Conservation (phyloP, 2,797 vertebrate genomes). For the Rhinichthys osculus region DNA sequence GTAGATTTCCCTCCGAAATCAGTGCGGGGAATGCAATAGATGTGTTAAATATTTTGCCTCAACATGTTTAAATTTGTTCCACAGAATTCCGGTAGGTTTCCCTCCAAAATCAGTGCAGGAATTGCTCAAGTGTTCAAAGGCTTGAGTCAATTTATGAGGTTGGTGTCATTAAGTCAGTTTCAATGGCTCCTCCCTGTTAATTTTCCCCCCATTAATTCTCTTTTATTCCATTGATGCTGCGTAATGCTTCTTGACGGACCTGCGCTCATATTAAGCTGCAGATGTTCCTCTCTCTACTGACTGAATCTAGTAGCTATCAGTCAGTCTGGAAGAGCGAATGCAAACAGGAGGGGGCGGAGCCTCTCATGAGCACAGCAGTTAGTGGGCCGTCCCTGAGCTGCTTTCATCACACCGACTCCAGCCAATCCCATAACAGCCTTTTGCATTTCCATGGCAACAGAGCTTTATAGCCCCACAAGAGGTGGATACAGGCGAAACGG, state of each 20-base stretch:
- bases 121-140: not conserved
- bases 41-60: not conserved
- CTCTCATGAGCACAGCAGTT: conserved; percentile 59
- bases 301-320: conserved; percentile 43
- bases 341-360: conserved; percentile 12
- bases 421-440: conserved; percentile 80
- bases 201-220: not conserved
- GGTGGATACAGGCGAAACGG: conserved; percentile 72
- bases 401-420: conserved; percentile 76
- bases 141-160: not conserved
- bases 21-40: too few relatives aligned
- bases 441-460: conserved; percentile 89
- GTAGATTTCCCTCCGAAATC: not conserved
- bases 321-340: conserved; percentile 41
- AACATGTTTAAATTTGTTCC: too few relatives aligned
- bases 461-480: conserved; percentile 76
- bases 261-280: conserved; percentile 44
- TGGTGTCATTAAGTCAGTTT: conserved; percentile 11
- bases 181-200: not conserved
- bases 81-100: not conserved
- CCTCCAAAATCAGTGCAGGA: not conserved
- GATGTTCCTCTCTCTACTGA: conserved; percentile 12
- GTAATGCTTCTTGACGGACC: conserved; percentile 7
- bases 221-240: conserved; percentile 14
- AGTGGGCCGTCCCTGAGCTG: conserved; percentile 71